These are phyloP conservation scores for Montipora foliosa DNA, from an alignment of 64 coral and sea anemone species.

Conservation along the genomic window DNA sequence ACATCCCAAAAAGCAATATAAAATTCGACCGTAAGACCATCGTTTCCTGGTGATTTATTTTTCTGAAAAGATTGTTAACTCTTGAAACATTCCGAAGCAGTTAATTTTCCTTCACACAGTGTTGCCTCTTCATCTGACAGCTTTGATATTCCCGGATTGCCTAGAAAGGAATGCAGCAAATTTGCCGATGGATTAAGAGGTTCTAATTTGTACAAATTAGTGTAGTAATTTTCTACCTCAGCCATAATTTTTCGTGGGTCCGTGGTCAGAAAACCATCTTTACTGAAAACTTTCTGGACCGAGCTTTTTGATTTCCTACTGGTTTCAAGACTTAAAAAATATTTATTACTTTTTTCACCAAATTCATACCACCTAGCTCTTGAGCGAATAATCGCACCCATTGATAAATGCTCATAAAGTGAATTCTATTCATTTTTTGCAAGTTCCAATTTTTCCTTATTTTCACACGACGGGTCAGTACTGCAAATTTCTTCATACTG, in stretches of 20 bases:
- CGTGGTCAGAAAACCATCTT: slow-evolving; percentile 3
- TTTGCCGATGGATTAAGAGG: neutral
- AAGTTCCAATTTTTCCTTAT: neutral
- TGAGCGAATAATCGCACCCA: too few species aligned
- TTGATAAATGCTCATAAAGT: slow-evolving; percentile 14
- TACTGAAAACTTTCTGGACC: slow-evolving; percentile 2
- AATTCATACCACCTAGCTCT: too few species aligned
- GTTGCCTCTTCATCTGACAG: neutral
- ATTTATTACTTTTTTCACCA: too few species aligned
- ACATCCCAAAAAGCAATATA: neutral
- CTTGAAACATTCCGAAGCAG: slow-evolving; percentile 11
- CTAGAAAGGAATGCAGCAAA: neutral
- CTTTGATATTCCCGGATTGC: neutral
- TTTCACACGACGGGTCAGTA: neutral
- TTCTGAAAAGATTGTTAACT: neutral
- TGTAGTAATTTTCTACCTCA: slow-evolving; percentile 27
- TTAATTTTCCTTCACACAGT: neutral
- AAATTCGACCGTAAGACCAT: slow-evolving; percentile 33
- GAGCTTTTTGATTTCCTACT: slow-evolving; percentile 11
- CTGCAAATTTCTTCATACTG: neutral
- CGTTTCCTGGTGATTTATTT: slow-evolving; percentile 25
- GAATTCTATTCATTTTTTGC: slow-evolving; percentile 24
- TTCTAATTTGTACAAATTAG: neutral
- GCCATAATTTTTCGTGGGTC: neutral
- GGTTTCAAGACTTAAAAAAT: slow-evolving; percentile 30